Percentiles rank a stretch among this genome's conserved stretches.
Evolutionary conservation across 2,113 vertebrate genomes (phyloP).

Genomic region (Ciconia maguari): DNA sequence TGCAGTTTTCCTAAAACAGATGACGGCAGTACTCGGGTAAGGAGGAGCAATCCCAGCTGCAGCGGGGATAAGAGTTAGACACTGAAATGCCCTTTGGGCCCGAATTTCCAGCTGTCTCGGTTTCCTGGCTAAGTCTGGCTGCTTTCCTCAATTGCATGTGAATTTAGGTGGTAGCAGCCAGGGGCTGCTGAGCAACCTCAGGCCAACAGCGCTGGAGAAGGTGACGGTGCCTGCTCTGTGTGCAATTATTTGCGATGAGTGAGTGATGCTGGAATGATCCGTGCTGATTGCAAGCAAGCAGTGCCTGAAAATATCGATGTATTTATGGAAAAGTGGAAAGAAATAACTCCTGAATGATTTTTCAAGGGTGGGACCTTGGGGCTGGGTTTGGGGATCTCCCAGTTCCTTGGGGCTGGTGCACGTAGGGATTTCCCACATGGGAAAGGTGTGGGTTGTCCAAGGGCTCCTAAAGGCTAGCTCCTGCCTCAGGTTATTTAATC

Average conservation of each 20-base stretch:
- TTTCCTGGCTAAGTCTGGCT: not conserved
- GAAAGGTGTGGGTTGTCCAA: not conserved
- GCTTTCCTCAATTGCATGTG: not conserved
- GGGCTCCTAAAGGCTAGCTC: not conserved
- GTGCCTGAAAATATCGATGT: not conserved
- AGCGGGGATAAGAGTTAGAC: not conserved
- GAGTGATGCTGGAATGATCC: not conserved
- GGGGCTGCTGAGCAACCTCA: not conserved
- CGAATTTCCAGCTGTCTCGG: not conserved
- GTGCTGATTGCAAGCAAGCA: not conserved
- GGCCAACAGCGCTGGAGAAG: not conserved
- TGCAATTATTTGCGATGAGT: not conserved
- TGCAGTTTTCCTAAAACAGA: slow-evolving; percentile 5
- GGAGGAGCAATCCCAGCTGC: slow-evolving; percentile 41
- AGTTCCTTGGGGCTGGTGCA: not conserved
- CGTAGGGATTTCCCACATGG: accelerated
- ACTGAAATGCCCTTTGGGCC: slow-evolving; percentile 22
- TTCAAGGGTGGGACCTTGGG: not conserved
- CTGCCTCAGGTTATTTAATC: not conserved
- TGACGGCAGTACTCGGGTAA: not conserved
- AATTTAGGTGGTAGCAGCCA: not conserved
- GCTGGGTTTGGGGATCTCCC: not conserved
- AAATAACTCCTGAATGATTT: no score
- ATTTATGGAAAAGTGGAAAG: not conserved
- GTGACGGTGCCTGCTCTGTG: not conserved